These are phyloP conservation scores for Athrips mouffetella DNA, from an alignment of 2,888 invertebrate species.

Conservation along the genomic window DNA sequence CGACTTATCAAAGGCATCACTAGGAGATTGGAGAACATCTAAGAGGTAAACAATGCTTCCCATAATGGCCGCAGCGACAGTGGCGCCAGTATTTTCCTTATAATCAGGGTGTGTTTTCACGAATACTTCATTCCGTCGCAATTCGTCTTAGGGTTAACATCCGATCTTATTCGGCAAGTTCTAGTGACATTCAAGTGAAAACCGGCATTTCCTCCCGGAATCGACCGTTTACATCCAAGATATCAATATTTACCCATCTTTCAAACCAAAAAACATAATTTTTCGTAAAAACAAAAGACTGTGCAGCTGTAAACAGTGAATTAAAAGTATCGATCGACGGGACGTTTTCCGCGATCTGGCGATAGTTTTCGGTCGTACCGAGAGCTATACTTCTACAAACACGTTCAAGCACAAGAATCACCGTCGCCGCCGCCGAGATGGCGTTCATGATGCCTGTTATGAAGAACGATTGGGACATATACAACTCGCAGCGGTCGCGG, in stretches of 20 bases:
- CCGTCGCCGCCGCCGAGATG: conserved; percentile 80
- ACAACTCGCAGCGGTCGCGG: conserved; percentile 88
- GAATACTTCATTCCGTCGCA: conserved; percentile 73
- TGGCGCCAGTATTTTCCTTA: conserved; percentile 75
- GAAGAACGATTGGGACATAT: conserved; percentile 96
- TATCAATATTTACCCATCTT: conserved; percentile 33
- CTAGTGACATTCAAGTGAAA: conserved; percentile 73
- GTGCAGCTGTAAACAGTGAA: conserved; percentile 24
- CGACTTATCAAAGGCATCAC: neutral
- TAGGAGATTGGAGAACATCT: conserved; percentile 3
- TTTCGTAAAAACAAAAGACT: conserved; percentile 32
- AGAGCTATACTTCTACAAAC: conserved; percentile 54
- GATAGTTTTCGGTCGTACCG: conserved; percentile 37
- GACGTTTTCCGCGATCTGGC: conserved; percentile 41
- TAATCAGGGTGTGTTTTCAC: conserved; percentile 74
- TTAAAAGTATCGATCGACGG: conserved; percentile 45
- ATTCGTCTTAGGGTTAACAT: conserved; percentile 73
- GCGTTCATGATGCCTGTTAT: conserved; percentile 97
- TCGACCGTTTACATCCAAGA: conserved; percentile 32
- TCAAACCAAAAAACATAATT: conserved; percentile 30
- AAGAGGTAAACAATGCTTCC: conserved; percentile 34
- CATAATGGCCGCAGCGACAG: conserved; percentile 46
- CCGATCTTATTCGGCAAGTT: conserved; percentile 49
- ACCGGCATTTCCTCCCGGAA: conserved; percentile 40
- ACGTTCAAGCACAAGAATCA: conserved; percentile 65